Base-by-base conservation (phyloP, 1,140 invertebrate genomes). In the Laodelphax striatellus region DNA sequence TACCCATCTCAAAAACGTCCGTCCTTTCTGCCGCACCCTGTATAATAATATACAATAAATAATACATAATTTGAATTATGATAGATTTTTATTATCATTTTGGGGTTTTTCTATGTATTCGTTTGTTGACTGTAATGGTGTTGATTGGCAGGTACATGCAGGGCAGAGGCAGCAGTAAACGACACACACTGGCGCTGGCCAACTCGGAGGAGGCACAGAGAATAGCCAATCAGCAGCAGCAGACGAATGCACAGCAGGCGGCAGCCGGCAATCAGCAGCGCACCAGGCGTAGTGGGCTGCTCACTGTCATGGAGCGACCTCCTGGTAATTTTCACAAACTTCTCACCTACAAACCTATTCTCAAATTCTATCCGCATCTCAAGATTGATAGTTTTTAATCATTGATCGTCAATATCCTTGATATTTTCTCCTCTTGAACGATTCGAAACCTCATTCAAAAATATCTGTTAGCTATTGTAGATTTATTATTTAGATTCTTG, bases 301-400 rank as follows among this genome's bases (percentile, higher is more conserved):
- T 86, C 0, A 89, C 88, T 5, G 90, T 94, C 1, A 92, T 88
- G 62, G 89, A 92, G 71, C 76, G 88, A 66, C 90, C 86, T 57
- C 86, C 90, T 79, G 90, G 90, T 94, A 78, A 73, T 70, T 63
- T 38, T 5, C 10, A 13, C 4, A 11, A 11, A 2, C 34, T 31
- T 31, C 28, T 31, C 28, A 21, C 17, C 24, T 21, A n/a, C n/a
- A n/a, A 24, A 46, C 24, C 14, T 59, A 14, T 2, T 52, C 2
- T 59, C 10, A 52, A 24, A 4, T 11, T 19, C 52, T 59, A 16
- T 24, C 21, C 31, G 3, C 13, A 17, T 55, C 19, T 38, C 21
- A 19, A 21, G 16, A 24, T 60, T 38, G 24, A 34, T 52, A 53
- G 44, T 19, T 16, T 60, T 22, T 38, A 6, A 38, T 38, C 24